phyloP scores from a whole-genome alignment of 2,113 vertebrate species.

The Cyprinus carpio region DNA sequence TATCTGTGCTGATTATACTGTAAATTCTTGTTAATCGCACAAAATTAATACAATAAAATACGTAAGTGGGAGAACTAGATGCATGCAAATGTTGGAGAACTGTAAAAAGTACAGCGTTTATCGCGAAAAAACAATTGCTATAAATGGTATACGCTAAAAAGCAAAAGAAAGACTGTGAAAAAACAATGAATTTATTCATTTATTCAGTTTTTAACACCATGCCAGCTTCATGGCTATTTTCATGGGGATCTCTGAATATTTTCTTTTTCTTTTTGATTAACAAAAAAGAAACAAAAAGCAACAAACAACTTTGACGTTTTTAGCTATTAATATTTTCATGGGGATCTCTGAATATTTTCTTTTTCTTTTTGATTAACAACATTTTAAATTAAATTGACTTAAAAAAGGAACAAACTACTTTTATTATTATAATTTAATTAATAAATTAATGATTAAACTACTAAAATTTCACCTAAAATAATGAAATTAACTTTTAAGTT shows the following conservation, averaged over 20 bases:
- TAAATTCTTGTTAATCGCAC: neutral
- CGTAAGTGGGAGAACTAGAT: neutral
- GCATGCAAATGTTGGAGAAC: neutral
- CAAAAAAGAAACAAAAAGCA: neutral
- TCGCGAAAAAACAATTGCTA: neutral
- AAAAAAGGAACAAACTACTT: no score
- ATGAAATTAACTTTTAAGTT: neutral
- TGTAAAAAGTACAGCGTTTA: neutral
- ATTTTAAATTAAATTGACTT: no score
- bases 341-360: no score
- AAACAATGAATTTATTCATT: neutral
- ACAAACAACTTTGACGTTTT: no score
- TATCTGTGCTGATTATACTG: neutral
- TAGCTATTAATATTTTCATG: no score
- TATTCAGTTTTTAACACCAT: no score
- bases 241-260: no score
- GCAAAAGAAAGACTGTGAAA: neutral
- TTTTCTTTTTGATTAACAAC: no score
- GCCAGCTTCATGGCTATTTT: no score
- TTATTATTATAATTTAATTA: no score
- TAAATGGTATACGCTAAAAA: neutral
- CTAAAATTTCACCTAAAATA: neutral
- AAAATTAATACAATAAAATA: neutral
- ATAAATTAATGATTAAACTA: no score
- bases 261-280: no score